These are phyloP conservation scores for Ranitomeya variabilis DNA, from an alignment of 2,113 vertebrate genomes.

Conservation along the genomic window DNA sequence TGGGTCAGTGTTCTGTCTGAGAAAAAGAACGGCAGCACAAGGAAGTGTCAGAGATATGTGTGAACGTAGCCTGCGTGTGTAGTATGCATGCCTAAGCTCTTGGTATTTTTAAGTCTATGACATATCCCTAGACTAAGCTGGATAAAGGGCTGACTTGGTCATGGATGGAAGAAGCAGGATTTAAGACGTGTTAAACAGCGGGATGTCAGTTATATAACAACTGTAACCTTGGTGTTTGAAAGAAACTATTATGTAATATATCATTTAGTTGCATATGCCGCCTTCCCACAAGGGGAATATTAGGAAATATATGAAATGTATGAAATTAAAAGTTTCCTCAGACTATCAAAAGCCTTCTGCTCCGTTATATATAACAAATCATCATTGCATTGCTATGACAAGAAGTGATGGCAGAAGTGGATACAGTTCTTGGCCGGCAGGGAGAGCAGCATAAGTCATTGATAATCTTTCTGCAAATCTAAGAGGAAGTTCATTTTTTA, in stretches of 20 bases:
- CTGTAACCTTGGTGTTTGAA: constrained; percentile 40
- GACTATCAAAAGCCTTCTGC: neutral
- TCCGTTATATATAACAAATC: neutral
- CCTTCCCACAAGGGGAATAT: neutral
- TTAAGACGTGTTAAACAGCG: constrained; percentile 51
- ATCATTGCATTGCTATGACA: neutral
- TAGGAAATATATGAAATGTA: neutral
- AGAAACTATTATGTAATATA: neutral
- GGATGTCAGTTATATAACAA: constrained; percentile 40
- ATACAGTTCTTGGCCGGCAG: neutral
- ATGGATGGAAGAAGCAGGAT: constrained; percentile 44
- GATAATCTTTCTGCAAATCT: neutral
- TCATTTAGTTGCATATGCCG: neutral
- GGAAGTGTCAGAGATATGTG: no score
- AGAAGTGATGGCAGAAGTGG: neutral
- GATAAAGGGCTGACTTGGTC: constrained; percentile 44
- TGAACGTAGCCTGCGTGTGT: neutral
- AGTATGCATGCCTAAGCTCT: constrained; percentile 13
- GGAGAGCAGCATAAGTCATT: neutral
- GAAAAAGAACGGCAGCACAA: no score
- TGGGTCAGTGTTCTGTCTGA: no score
- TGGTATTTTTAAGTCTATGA: constrained; percentile 39
- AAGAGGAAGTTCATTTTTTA: neutral
- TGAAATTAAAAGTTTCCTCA: neutral
- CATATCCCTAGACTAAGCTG: constrained; percentile 53